Evolutionary conservation across 1,140 invertebrate species (phyloP), one percentile per base, ranked within the genome.

Genomic region (Zeugodacus cucurbitae): DNA sequence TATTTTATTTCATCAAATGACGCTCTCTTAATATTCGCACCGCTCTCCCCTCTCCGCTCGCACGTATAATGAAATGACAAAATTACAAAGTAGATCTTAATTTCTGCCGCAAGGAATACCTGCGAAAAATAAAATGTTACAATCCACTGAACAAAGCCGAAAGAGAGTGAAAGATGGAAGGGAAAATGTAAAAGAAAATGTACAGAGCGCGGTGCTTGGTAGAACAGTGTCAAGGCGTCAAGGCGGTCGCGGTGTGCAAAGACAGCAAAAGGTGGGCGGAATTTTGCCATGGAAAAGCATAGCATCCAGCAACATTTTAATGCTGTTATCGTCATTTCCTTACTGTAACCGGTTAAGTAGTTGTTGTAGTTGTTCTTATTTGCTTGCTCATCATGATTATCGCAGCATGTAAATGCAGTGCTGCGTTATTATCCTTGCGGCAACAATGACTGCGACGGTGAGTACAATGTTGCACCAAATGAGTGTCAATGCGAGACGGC

Each of bases 41-140:
- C 3, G 22, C 58, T 0, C 58, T 67, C 11, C 14, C 17, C n/a
- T 14, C 20, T 20, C 34, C 67, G 17, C 5, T 7, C 22, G 34
- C 14, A 7, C 67, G 20, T 74, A 41, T 41, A 74, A 22, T 70
- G 67, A 74, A 74, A 74, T 34, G 67, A 74, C 67, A 74, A 74
- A 74, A 74, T 74, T 74, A 74, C 67, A 74, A 74, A 74, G 67
- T 74, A 74, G 34, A 74, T 74, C 32, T 74, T 41, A 74, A 41
- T 41, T 74, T 74, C 34, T 41, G 32, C 67, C 67, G 67, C 67
- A 37, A 74, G 32, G 34, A 41, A 74, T 74, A 74, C 6, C 29
- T 0, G 41, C 67, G 6, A n/a, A 74, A 74, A 7, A 67, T 1
- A 67, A 74, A 74, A 62, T 62, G 22, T 62, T 17, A 26, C 26